Conservation (phyloP, 1,140 invertebrate genomes). For the Rhyacophila brunnea region DNA sequence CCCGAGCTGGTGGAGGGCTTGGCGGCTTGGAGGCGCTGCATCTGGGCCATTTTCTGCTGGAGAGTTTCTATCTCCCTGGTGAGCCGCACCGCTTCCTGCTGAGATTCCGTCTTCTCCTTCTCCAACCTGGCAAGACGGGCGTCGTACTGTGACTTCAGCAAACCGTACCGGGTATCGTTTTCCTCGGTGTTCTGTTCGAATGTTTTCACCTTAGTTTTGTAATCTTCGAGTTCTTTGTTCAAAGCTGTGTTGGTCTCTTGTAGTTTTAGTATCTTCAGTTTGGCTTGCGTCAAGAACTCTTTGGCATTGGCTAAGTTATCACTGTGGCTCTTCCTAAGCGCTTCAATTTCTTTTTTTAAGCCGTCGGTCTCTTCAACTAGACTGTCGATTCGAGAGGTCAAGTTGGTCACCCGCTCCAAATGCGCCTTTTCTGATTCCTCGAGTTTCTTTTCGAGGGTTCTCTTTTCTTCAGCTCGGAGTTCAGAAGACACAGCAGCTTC, state of each 20-base stretch:
- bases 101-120: constrained; percentile 72
- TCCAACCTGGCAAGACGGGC: constrained; percentile 68
- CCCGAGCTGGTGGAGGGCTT: constrained; percentile 65
- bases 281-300: constrained; percentile 68
- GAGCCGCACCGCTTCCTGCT: constrained; percentile 60
- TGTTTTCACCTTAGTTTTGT: constrained; percentile 57
- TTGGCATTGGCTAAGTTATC: constrained; percentile 74
- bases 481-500: constrained; percentile 50
- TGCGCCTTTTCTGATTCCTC: constrained; percentile 47
- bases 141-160: constrained; percentile 72
- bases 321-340: constrained; percentile 60
- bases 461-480: constrained; percentile 35
- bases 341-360: constrained; percentile 69
- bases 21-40: constrained; percentile 73
- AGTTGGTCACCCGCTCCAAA: constrained; percentile 58
- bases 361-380: constrained; percentile 64
- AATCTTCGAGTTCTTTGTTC: constrained; percentile 60
- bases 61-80: constrained; percentile 73
- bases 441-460: constrained; percentile 44
- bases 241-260: constrained; percentile 65
- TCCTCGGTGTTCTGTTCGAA: constrained; percentile 55
- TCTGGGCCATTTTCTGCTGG: constrained; percentile 67
- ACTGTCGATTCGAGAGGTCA: constrained; percentile 59
- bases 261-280: constrained; percentile 67
- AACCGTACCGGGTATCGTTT: constrained; percentile 58